Base-by-base conservation (phyloP, 2,797 vertebrate species). In the Alauda arvensis region DNA sequence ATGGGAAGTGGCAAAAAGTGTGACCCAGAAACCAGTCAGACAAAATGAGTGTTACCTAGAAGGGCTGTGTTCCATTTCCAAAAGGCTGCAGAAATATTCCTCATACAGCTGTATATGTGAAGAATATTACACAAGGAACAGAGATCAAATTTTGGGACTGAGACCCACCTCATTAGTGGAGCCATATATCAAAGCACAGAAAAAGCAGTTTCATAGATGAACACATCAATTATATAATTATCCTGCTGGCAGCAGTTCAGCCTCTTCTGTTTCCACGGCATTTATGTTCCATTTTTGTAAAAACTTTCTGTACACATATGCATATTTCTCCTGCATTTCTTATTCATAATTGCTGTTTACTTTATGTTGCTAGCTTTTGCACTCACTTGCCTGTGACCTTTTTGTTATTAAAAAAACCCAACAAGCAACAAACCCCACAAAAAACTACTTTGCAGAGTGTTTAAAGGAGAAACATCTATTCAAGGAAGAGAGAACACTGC, bases 181-280 rank as follows among this genome's bases (percentile, higher is more conserved):
- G 61, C 66, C 86, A 85, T 75, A 31, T 63, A 84, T 84, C 93
- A 94, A 92, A 90, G 59, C 49, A 65, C 28, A 83, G 78, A 81
- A 89, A 89, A 93, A 81, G 60, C 26, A 46, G 42, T 21, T 74
- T 57, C 78, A 57, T 7, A 83, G 68, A 91, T 18, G 51, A 80
- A 63, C 4, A 2, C 53, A 76, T 93, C 83, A 91, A 90, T 95
- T 95, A 92, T 15, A 42, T 85, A 92, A 94, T 86, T 92, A 92
- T 53, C 53, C 67, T 78, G 53, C 72, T 75, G 67, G 83, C 71
- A 91, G 81, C 70, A 79, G 60, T 31, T 87, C 68, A 87, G 84
- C 42, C 51, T 88, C 63, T 77, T 77, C 71, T 59, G 56, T 40
- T 92, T 93, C 62, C 55, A 77, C 62, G 45, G 57, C 76, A 89